Conservation (phyloP, 2,888 invertebrate genomes). For the Halocaridina rubra region DNA sequence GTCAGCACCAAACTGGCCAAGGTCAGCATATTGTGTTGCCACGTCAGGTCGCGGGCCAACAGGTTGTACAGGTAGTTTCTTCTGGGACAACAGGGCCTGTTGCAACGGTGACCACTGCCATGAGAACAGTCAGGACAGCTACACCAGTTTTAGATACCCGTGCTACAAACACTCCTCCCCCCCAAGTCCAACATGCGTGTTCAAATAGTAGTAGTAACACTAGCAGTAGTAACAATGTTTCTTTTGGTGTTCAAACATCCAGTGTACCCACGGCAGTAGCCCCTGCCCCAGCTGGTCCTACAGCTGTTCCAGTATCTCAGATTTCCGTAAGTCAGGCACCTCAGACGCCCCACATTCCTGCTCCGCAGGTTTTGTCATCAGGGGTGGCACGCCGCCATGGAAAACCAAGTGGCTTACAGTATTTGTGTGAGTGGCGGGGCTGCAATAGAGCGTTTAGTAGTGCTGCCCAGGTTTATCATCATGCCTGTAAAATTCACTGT, state of each 20-base stretch:
- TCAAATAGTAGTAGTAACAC: slow-evolving; percentile 23
- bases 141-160: slow-evolving; percentile 10
- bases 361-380: slow-evolving; percentile 64
- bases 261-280: slow-evolving; percentile 64
- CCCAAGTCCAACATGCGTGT: slow-evolving; percentile 27
- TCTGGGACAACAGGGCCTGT: slow-evolving; percentile 24
- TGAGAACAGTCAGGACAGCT: slow-evolving; percentile 38
- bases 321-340: slow-evolving; percentile 63
- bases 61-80: slow-evolving; percentile 35
- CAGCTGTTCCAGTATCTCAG: slow-evolving; percentile 65
- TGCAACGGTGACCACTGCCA: slow-evolving; percentile 26
- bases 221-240: slow-evolving; percentile 51
- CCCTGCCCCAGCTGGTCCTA: slow-evolving; percentile 64
- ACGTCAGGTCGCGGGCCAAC: slow-evolving; percentile 51
- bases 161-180: slow-evolving; percentile 27
- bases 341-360: slow-evolving; percentile 55
- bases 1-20: slow-evolving; percentile 51
- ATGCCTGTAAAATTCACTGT: slow-evolving; percentile 87
- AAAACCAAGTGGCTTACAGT: slow-evolving; percentile 66
- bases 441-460: slow-evolving; percentile 73
- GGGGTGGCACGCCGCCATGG: slow-evolving; percentile 60
- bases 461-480: slow-evolving; percentile 79
- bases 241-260: slow-evolving; percentile 62
- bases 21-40: slow-evolving; percentile 58
- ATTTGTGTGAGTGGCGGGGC: slow-evolving; percentile 92